Conservation (phyloP, 2,113 vertebrate species). For the Meleagris gallopavo region DNA sequence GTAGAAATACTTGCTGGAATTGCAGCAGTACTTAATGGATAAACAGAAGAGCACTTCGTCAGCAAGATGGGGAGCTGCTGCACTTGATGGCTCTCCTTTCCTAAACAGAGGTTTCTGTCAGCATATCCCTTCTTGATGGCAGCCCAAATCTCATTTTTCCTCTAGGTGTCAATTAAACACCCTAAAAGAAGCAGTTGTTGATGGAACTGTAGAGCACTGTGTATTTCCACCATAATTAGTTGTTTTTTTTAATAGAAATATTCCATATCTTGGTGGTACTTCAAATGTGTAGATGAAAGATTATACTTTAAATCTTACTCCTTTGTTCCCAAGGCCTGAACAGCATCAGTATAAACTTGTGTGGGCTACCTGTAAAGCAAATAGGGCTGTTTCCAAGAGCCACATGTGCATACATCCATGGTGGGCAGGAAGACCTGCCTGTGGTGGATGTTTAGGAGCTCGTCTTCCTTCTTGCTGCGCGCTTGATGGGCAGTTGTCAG, state of each 20-base stretch:
- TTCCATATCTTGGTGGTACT: background rate
- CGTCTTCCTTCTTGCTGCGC: rapidly evolving
- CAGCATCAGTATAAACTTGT: background rate
- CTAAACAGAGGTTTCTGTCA: conserved; percentile 5
- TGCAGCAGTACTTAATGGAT: background rate
- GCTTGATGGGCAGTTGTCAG: background rate
- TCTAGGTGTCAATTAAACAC: background rate
- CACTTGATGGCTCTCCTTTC: background rate
- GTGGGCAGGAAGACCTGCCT: background rate
- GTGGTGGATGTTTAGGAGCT: background rate
- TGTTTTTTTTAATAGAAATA: background rate
- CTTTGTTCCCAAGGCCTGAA: background rate
- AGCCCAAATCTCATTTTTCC: background rate
- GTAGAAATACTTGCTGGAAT: background rate
- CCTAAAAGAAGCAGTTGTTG: background rate
- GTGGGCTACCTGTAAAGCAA: rapidly evolving
- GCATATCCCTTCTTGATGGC: background rate
- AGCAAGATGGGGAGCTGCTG: conserved; percentile 38
- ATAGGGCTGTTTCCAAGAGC: rapidly evolving
- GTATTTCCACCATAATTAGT: background rate
- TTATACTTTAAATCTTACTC: background rate
- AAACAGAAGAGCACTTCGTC: conserved; percentile 31
- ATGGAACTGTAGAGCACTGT: background rate
- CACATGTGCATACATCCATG: rapidly evolving
- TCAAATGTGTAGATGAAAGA: background rate